A percentile compares a stretch with the other conserved stretches of the same genome.
Evolutionary conservation across 2,888 invertebrate genomes (phyloP).

Genomic region (Hyposoter didymator): DNA sequence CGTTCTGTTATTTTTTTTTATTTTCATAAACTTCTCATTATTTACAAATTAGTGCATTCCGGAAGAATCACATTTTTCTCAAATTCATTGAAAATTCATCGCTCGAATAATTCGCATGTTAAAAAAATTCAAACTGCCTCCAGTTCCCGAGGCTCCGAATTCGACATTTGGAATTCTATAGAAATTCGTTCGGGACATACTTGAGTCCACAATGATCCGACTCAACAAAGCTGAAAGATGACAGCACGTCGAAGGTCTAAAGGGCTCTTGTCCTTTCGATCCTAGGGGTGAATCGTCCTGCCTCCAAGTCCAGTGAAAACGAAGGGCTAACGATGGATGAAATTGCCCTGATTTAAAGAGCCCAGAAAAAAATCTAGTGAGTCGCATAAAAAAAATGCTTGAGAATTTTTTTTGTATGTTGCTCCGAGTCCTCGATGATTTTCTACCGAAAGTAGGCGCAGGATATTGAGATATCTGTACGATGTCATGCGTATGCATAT

Average conservation of each 20-base stretch:
- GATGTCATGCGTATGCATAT: conserved; percentile 24
- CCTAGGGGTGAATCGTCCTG: conserved; percentile 58
- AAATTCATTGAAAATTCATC: background rate
- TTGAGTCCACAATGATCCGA: background rate
- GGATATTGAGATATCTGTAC: background rate
- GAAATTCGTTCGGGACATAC: background rate
- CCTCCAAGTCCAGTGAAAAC: conserved; percentile 58
- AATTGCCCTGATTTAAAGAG: conserved; percentile 79
- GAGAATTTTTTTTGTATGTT: conserved; percentile 3
- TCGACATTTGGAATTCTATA: background rate
- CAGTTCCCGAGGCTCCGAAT: background rate
- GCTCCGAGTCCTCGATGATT: conserved; percentile 71
- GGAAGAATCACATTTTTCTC: background rate
- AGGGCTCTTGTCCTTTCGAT: conserved; percentile 12
- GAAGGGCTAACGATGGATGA: conserved; percentile 73
- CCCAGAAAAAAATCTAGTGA: conserved; percentile 49
- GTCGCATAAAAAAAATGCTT: background rate
- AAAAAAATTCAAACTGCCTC: background rate
- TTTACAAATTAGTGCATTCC: background rate
- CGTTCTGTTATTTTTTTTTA: background rate
- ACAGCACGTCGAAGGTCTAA: conserved; percentile 2
- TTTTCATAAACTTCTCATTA: background rate
- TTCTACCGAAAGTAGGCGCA: conserved; percentile 61
- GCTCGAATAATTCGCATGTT: background rate
- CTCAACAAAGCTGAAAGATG: conserved; percentile 14